Evolutionary conservation across 2,888 invertebrate species (phyloP).

Genomic region (Hypomecis punctinalis): DNA sequence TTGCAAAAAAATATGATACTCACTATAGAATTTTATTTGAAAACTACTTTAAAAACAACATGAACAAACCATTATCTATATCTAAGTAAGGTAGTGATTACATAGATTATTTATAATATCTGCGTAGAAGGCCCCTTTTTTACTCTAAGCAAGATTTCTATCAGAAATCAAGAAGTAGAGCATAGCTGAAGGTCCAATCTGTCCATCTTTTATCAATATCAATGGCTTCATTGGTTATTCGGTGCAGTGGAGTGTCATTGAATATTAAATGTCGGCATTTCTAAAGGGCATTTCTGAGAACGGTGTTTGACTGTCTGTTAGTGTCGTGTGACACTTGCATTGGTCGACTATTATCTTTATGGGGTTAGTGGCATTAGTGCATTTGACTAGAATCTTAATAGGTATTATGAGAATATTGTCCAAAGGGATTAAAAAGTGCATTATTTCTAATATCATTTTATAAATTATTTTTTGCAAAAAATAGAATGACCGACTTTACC

Average conservation of each 20-base stretch:
- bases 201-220: conserved; percentile 19
- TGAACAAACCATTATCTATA: too few species aligned
- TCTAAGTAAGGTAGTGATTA: too few species aligned
- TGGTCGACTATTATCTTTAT: conserved; percentile 19
- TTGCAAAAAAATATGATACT: too few species aligned
- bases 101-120: too few species aligned
- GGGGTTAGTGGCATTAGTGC: conserved; percentile 15
- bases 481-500: too few species aligned
- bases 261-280: conserved; percentile 43
- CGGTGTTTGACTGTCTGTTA: conserved; percentile 38
- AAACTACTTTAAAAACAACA: too few species aligned
- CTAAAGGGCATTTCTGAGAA: conserved; percentile 49
- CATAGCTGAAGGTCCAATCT: conserved; percentile 5
- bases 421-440: background rate
- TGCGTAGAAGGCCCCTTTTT: background rate
- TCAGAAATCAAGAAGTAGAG: background rate
- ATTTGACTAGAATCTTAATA: conserved; percentile 10
- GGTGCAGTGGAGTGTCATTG: conserved; percentile 26
- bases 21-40: too few species aligned
- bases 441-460: too few species aligned
- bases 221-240: conserved; percentile 14
- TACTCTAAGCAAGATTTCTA: background rate
- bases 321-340: conserved; percentile 34
- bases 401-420: background rate
- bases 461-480: too few species aligned